Conservation (phyloP, 2,113 vertebrate genomes). For the Rhombomys opimus region DNA sequence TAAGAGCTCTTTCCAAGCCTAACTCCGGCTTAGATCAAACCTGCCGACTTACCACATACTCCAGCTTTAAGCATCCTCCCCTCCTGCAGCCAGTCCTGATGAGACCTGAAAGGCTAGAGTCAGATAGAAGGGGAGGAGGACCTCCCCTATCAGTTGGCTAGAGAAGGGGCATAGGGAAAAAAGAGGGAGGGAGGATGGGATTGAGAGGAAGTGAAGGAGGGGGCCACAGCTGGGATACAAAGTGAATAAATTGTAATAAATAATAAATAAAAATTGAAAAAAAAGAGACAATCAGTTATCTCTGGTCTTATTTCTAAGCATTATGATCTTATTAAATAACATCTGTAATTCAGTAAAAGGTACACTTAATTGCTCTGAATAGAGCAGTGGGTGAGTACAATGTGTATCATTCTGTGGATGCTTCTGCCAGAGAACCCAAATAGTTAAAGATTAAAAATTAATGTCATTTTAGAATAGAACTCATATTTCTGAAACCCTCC, state of each 20-base stretch:
- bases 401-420: not conserved
- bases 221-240: too few relatives aligned
- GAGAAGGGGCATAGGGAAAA: too few relatives aligned
- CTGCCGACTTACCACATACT: not conserved
- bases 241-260: too few relatives aligned
- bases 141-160: too few relatives aligned
- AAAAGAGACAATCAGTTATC: not conserved
- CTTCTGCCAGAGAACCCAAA: not conserved
- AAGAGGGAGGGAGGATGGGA: too few relatives aligned
- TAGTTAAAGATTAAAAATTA: not conserved
- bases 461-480: not conserved
- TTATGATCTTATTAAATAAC: not conserved
- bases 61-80: not conserved
- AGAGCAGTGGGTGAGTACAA: accelerated
- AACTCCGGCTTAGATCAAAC: not conserved
- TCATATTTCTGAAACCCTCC: not conserved
- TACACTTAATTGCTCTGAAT: not conserved
- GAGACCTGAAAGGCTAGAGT: too few relatives aligned
- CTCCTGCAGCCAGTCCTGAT: not conserved
- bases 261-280: too few relatives aligned
- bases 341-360: not conserved
- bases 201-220: too few relatives aligned
- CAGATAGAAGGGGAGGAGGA: too few relatives aligned
- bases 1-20: not conserved
- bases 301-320: not conserved